A percentile compares a stretch with the other conserved stretches of the same genome.
Evolutionary conservation across 2,797 vertebrate species (phyloP).

Genomic region (Crotalus adamanteus): DNA sequence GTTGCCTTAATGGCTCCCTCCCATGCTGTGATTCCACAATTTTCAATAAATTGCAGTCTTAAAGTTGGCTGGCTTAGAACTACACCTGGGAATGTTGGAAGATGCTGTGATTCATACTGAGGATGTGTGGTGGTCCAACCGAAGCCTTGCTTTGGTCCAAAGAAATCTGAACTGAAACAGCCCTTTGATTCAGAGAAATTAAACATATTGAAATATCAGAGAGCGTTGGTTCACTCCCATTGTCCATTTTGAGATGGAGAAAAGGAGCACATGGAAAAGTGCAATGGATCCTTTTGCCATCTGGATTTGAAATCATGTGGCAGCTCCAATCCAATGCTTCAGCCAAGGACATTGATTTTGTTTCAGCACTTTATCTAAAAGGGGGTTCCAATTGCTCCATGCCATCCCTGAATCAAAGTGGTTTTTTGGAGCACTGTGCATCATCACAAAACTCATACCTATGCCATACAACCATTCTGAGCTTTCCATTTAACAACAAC

Average conservation of each 20-base stretch:
- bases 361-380: background rate
- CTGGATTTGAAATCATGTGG: background rate
- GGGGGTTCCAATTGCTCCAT: background rate
- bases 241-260: background rate
- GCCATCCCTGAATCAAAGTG: background rate
- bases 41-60: background rate
- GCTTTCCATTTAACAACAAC: background rate
- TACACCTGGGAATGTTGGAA: background rate
- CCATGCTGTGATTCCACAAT: background rate
- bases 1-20: background rate
- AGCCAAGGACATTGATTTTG: background rate
- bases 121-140: background rate
- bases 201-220: background rate
- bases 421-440: background rate
- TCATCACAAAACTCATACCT: background rate
- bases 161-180: background rate
- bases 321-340: background rate
- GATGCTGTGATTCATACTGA: background rate
- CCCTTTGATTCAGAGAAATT: background rate
- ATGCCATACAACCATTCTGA: background rate
- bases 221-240: background rate
- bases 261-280: background rate
- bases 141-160: background rate
- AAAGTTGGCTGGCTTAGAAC: background rate
- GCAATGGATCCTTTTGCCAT: background rate